Evolutionary conservation across 1,140 invertebrate species (phyloP), one percentile per base, ranked within the genome.

Genomic region (Scaptomyza pallida): DNA sequence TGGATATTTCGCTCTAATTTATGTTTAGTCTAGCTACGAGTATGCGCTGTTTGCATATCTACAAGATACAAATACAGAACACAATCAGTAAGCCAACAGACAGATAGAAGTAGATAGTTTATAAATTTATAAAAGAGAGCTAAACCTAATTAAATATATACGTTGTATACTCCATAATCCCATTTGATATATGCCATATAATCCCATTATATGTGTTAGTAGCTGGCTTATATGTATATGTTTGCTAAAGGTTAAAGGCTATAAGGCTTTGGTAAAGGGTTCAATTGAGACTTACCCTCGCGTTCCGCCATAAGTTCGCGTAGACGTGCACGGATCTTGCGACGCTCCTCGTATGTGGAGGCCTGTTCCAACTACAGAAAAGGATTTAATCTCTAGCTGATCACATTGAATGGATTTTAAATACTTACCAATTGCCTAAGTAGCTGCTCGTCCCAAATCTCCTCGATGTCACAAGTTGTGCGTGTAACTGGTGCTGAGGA

Each of bases 331-430:
- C 96, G 93, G 81, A 97, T 95, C 82, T 94, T 94, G 80, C 96
- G 95, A 86, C 96, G 93, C 90, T 96, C 95, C 91, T 97, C 96
- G 95, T 97, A 97, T 89, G 96, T 95, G 73, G 94, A 95, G 90
- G 96, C 95, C 91, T 94, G 94, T 92, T 97, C 96, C 92, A 97
- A 93, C 96, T 97, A 91, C 16, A 93, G 35, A 62, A 15, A 0
- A n/a, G 13, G 41, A n/a, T n/a, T n/a, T n/a, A n/a, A n/a, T n/a
- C n/a, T n/a, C n/a, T n/a, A n/a, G n/a, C n/a, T n/a, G 23, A 6
- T 26, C 23, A 4, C 23, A 26, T 26, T n/a, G n/a, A n/a, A n/a
- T n/a, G n/a, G n/a, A n/a, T n/a, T 1, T 26, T 4, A 26, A 26
- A 0, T 17, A 85, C 93, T 94, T 92, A 96, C 95, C 92, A 96